These are phyloP conservation scores for Montipora capitata DNA, from an alignment of 92 coral and sea anemone species.

Conservation along the genomic window DNA sequence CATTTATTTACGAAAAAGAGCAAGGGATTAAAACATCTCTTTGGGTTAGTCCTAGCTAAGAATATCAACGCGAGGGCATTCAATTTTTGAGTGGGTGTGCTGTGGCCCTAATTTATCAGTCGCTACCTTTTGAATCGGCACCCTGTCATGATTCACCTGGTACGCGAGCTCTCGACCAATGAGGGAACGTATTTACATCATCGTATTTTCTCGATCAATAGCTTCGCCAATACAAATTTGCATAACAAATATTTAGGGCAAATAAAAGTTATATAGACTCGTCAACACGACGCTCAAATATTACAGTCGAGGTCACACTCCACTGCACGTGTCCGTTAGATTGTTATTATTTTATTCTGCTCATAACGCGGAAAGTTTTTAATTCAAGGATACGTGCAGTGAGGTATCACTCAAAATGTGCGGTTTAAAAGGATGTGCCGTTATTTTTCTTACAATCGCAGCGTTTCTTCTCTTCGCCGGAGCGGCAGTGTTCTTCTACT, in stretches of 20 bases:
- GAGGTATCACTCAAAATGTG: conserved; percentile 47
- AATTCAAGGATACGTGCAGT: background rate
- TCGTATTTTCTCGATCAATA: conserved; percentile 9
- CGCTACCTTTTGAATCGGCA: conserved; percentile 41
- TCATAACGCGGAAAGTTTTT: background rate
- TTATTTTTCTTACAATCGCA: conserved; percentile 76
- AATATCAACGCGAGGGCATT: too few relatives aligned
- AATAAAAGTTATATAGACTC: conserved; percentile 23
- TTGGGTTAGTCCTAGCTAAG: too few relatives aligned
- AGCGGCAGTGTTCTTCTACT: conserved; percentile 87
- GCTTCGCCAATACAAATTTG: conserved; percentile 29
- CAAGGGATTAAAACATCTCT: too few relatives aligned
- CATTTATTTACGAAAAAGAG: too few relatives aligned
- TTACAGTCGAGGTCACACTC: conserved; percentile 29
- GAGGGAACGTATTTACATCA: conserved; percentile 16
- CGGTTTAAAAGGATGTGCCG: conserved; percentile 67
- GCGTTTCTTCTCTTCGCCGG: conserved; percentile 81
- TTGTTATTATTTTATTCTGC: background rate
- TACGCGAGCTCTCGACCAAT: conserved; percentile 19
- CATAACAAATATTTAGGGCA: conserved; percentile 22
- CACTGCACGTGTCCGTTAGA: conserved; percentile 52
- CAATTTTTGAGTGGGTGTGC: background rate
- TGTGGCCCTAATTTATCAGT: conserved; percentile 11
- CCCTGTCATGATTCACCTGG: conserved; percentile 55
- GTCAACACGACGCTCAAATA: conserved; percentile 22